These are phyloP conservation scores for Schlechtendalia chinensis DNA, from an alignment of 1,140 invertebrate species.

Conservation along the genomic window DNA sequence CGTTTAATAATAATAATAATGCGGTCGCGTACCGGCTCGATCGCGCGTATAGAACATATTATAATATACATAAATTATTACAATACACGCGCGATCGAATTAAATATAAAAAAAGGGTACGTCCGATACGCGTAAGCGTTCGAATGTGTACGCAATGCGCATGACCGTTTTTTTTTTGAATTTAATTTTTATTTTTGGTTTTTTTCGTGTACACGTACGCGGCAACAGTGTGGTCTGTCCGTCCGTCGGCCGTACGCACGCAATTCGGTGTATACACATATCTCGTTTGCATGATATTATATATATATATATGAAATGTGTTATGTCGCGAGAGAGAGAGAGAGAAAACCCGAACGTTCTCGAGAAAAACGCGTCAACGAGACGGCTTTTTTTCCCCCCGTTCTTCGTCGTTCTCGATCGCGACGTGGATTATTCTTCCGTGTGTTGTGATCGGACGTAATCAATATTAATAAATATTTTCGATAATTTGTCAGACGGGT, in stretches of 20 bases:
- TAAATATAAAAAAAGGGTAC: not conserved
- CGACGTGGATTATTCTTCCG: no score
- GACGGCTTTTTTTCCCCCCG: not conserved
- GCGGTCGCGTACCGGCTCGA: not conserved
- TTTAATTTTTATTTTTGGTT: no score
- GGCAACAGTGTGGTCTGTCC: no score
- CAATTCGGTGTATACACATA: no score
- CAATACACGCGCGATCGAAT: not conserved
- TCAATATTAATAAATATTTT: no score
- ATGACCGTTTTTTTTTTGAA: no score
- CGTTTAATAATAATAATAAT: slow-evolving; percentile 17
- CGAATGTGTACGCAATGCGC: not conserved
- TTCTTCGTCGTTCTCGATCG: no score
- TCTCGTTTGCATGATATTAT: not conserved
- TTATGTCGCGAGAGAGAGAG: no score
- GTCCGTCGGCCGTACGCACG: no score
- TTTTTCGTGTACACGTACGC: no score
- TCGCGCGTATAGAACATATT: not conserved
- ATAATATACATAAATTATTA: not conserved
- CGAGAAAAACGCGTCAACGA: not conserved
- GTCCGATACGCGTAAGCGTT: not conserved
- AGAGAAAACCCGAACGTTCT: not conserved
- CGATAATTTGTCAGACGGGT: no score
- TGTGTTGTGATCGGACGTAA: no score
- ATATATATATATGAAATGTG: not conserved